A percentile compares a stretch with the other conserved stretches of the same genome.
phyloP scores from a whole-genome alignment of 1,140 invertebrate species.

The Triops longicaudatus region DNA sequence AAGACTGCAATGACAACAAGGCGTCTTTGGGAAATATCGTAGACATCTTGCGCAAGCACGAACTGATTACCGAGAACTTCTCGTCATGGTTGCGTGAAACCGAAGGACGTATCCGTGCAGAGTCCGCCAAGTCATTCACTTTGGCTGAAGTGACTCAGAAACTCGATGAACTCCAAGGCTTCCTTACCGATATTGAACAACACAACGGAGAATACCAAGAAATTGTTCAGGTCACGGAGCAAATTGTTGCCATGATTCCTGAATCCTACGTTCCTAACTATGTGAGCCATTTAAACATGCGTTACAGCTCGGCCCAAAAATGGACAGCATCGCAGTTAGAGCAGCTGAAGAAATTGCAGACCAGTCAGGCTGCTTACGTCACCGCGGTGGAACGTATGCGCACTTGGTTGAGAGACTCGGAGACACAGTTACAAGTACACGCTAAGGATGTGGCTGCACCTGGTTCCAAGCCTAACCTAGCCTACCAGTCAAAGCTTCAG shows the following conservation, averaged over 20 bases:
- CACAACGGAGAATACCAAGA: constrained; percentile 57
- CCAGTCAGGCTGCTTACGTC: constrained; percentile 56
- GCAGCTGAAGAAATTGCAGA: constrained; percentile 55
- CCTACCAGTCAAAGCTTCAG: constrained; percentile 56
- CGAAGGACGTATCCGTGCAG: constrained; percentile 65
- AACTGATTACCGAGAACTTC: constrained; percentile 62
- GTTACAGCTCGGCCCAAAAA: constrained; percentile 66
- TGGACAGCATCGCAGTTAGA: constrained; percentile 58
- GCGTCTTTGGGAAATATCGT: constrained; percentile 43
- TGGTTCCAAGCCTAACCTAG: constrained; percentile 50
- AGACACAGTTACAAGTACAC: constrained; percentile 58
- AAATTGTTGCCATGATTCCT: constrained; percentile 63
- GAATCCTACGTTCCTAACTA: constrained; percentile 72
- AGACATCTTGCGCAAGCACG: constrained; percentile 69
- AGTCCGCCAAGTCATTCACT: constrained; percentile 59
- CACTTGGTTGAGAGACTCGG: constrained; percentile 67
- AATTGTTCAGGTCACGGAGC: constrained; percentile 56
- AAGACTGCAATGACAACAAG: constrained; percentile 51
- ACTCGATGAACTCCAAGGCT: constrained; percentile 53
- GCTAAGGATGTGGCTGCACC: constrained; percentile 51
- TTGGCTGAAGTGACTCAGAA: constrained; percentile 61
- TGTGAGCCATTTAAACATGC: constrained; percentile 61
- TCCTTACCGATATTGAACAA: constrained; percentile 53
- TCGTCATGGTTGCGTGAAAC: constrained; percentile 76
- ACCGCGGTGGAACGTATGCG: constrained; percentile 59